Conservation (phyloP, 1,140 invertebrate genomes). For the Neodiprion virginianus region DNA sequence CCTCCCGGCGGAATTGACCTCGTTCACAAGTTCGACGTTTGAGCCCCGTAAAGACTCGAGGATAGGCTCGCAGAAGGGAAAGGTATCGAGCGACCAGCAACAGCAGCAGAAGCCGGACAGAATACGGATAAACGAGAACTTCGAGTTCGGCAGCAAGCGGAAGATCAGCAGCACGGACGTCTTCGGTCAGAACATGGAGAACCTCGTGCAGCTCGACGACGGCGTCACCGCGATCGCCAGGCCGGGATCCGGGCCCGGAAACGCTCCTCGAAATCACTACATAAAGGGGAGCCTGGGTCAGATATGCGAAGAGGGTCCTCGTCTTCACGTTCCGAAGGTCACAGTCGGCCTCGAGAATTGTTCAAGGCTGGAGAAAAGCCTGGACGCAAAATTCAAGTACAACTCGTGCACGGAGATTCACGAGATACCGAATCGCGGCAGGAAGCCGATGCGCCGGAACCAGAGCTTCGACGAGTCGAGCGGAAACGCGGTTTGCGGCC, state of each 20-base stretch:
- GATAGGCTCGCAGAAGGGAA: slow-evolving; percentile 12
- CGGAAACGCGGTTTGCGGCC: background rate
- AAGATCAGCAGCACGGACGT: slow-evolving; percentile 51
- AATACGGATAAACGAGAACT: slow-evolving; percentile 31
- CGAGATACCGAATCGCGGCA: slow-evolving; percentile 20
- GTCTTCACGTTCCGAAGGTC: background rate
- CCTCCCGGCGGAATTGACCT: slow-evolving; percentile 45
- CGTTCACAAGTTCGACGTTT: slow-evolving; percentile 48
- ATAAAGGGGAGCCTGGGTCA: background rate
- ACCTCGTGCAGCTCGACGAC: slow-evolving; percentile 48
- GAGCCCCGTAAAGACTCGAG: slow-evolving; percentile 38
- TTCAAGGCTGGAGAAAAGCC: slow-evolving; percentile 28
- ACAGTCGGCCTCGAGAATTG: slow-evolving; percentile 15
- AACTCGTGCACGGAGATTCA: background rate
- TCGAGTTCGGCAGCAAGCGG: slow-evolving; percentile 35
- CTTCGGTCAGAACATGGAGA: slow-evolving; percentile 54
- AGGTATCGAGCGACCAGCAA: slow-evolving; percentile 10
- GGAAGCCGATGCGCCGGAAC: slow-evolving; percentile 46
- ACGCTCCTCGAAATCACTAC: background rate
- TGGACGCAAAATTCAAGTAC: slow-evolving; percentile 11
- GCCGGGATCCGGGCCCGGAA: slow-evolving; percentile 45
- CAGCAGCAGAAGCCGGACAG: slow-evolving; percentile 23
- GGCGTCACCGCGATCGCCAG: slow-evolving; percentile 46
- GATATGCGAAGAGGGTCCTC: slow-evolving; percentile 4
- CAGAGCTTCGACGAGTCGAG: slow-evolving; percentile 52